phyloP scores from a whole-genome alignment of 2,113 vertebrate genomes.

The Malaclemys terrapin region DNA sequence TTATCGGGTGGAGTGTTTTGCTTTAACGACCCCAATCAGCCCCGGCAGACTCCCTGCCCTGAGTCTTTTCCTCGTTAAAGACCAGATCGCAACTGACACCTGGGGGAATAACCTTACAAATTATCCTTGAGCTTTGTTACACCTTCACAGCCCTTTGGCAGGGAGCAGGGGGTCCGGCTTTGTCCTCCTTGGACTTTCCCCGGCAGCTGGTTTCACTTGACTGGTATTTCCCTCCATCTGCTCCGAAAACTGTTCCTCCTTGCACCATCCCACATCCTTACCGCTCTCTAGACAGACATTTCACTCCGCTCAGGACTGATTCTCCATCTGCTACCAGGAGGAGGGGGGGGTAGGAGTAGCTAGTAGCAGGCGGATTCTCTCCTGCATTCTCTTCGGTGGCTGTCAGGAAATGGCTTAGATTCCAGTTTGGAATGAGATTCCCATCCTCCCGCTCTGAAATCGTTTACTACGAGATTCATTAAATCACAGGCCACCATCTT shows the following conservation, averaged over 20 bases:
- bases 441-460: background rate
- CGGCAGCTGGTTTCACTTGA: background rate
- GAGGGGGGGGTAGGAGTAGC: background rate
- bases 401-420: background rate
- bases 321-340: background rate
- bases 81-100: background rate
- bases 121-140: background rate
- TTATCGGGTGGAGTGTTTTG: background rate
- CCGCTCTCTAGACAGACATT: background rate
- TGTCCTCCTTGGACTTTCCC: background rate
- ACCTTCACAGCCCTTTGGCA: background rate
- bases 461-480: background rate
- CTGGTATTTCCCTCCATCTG: background rate
- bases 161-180: background rate
- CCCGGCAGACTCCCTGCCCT: background rate
- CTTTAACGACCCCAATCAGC: background rate
- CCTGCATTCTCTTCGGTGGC: background rate
- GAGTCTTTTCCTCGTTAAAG: background rate
- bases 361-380: background rate
- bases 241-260: background rate
- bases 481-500: rapidly evolving
- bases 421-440: background rate
- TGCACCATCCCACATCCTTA: background rate
- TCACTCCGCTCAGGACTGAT: background rate
- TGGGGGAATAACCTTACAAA: background rate